Evolutionary conservation across 2,888 invertebrate species (phyloP).

Genomic region (Geotrupes spiniger): DNA sequence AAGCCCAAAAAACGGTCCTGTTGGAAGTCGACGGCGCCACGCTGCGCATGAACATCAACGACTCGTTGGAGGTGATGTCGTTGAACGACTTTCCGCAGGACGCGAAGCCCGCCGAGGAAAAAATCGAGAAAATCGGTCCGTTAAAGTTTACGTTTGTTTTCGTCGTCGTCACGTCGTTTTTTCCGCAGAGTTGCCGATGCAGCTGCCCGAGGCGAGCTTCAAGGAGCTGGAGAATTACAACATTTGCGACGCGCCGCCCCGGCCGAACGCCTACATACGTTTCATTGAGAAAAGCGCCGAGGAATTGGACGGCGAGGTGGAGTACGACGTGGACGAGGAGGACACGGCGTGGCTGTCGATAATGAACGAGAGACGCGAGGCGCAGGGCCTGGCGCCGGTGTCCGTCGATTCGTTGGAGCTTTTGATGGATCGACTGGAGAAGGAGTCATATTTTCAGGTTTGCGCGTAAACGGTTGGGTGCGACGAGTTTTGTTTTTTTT

Average conservation of each 20-base stretch:
- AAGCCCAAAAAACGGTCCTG: slow-evolving; percentile 81
- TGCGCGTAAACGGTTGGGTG: slow-evolving; percentile 5
- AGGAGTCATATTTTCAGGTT: slow-evolving; percentile 93
- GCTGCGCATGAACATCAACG: slow-evolving; percentile 55
- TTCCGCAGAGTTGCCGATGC: slow-evolving; percentile 30
- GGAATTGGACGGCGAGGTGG: slow-evolving; percentile 87
- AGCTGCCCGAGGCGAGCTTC: slow-evolving; percentile 64
- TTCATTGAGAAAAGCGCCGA: slow-evolving; percentile 94
- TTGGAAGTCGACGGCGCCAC: slow-evolving; percentile 75
- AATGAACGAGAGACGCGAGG: slow-evolving; percentile 79
- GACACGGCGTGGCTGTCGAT: slow-evolving; percentile 92
- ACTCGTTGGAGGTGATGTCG: slow-evolving; percentile 67
- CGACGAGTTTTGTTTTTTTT: neutral
- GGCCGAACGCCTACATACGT: slow-evolving; percentile 86
- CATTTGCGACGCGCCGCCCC: slow-evolving; percentile 77
- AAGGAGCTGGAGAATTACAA: slow-evolving; percentile 73
- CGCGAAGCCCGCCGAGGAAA: slow-evolving; percentile 53
- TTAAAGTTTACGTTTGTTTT: neutral
- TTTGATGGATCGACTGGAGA: slow-evolving; percentile 97
- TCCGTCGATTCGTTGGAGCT: slow-evolving; percentile 87
- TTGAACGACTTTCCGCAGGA: slow-evolving; percentile 59
- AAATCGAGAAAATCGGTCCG: slow-evolving; percentile 41
- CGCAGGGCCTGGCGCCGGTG: slow-evolving; percentile 71
- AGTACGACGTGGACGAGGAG: slow-evolving; percentile 98
- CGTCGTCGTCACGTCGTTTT: neutral